Evolutionary conservation across 2,888 invertebrate genomes (phyloP).

Genomic region (Tipula helvola): DNA sequence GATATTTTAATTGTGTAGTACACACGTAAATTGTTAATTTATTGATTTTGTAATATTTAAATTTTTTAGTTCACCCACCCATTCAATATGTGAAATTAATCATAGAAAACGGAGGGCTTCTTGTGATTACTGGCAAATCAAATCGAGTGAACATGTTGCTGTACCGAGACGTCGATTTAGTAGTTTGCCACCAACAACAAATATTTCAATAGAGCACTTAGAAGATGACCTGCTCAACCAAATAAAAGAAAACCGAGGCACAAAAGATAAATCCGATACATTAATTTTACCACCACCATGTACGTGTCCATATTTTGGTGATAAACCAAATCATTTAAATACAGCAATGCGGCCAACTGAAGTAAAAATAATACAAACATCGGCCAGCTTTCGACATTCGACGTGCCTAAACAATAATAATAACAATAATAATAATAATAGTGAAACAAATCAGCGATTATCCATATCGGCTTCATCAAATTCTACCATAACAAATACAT

Average conservation of each 20-base stretch:
- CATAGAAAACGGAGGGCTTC: slow-evolving; percentile 27
- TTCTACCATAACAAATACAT: slow-evolving; percentile 4
- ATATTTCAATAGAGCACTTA: background rate
- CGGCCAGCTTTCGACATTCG: slow-evolving; percentile 20
- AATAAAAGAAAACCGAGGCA: slow-evolving; percentile 6
- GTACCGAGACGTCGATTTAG: slow-evolving; percentile 26
- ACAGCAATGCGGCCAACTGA: slow-evolving; percentile 36
- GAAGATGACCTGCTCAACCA: background rate
- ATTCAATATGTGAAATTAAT: background rate
- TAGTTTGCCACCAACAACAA: slow-evolving; percentile 24
- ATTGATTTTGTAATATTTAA: background rate
- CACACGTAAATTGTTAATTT: background rate
- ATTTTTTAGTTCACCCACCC: background rate
- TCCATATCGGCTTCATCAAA: slow-evolving; percentile 5
- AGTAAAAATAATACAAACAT: slow-evolving; percentile 37
- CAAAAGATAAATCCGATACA: slow-evolving; percentile 19
- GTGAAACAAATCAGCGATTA: background rate
- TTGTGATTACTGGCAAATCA: slow-evolving; percentile 10
- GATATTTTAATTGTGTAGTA: background rate
- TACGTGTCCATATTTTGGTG: slow-evolving; percentile 70
- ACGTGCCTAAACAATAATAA: background rate
- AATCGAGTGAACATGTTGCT: slow-evolving; percentile 17
- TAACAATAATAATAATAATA: background rate
- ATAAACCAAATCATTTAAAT: slow-evolving; percentile 44
- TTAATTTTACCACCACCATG: slow-evolving; percentile 60